Evolutionary conservation across 2,888 invertebrate species (phyloP).

Genomic region (Macroteleia sp.): DNA sequence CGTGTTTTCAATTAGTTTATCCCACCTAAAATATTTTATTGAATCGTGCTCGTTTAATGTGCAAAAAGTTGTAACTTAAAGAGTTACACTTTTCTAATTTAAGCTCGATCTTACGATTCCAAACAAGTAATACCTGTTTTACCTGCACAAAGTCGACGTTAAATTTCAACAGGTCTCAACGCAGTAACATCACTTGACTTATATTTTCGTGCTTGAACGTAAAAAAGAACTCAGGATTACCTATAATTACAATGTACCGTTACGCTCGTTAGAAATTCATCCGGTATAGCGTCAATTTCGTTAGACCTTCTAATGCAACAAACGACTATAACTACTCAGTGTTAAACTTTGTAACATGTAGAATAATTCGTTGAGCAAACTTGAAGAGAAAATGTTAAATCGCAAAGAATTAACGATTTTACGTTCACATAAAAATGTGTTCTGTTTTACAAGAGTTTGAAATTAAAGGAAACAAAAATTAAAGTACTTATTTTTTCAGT

Average conservation of each 20-base stretch:
- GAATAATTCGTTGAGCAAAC: constrained; percentile 35
- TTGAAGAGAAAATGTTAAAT: constrained; percentile 37
- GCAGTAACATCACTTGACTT: constrained; percentile 46
- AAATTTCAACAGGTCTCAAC: constrained; percentile 38
- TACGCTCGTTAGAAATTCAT: constrained; percentile 61
- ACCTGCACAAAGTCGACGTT: constrained; percentile 26
- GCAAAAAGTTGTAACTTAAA: too few species aligned
- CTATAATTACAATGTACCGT: constrained; percentile 56
- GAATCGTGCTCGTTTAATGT: too few species aligned
- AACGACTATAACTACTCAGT: not conserved
- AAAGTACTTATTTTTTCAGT: too few species aligned
- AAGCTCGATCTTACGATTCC: constrained; percentile 34
- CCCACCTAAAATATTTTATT: too few species aligned
- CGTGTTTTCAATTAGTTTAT: too few species aligned
- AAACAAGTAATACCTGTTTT: constrained; percentile 59
- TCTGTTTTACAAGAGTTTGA: too few species aligned
- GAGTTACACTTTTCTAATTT: constrained; percentile 53
- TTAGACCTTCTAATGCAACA: constrained; percentile 39
- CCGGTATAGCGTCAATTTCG: constrained; percentile 59
- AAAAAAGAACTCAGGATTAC: constrained; percentile 46
- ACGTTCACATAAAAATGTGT: too few species aligned
- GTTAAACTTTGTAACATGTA: constrained; percentile 26
- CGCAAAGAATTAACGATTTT: not conserved
- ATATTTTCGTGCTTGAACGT: constrained; percentile 50
- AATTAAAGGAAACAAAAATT: too few species aligned